Evolutionary conservation across 1,140 invertebrate species (phyloP).

Genomic region (Anastatus disparis): DNA sequence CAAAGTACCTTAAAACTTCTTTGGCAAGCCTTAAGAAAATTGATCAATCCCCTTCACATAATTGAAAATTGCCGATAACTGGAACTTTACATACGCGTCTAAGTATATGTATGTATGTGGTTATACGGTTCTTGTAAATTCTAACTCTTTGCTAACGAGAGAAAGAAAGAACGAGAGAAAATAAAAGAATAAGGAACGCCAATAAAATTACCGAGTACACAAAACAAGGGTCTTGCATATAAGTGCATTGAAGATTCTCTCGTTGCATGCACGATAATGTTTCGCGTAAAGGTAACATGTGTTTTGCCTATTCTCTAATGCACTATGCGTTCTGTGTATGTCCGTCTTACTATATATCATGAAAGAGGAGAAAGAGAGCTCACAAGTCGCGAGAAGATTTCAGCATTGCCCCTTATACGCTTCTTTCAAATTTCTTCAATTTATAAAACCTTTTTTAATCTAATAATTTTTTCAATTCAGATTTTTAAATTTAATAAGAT

Average conservation of each 20-base stretch:
- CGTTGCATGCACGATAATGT: not conserved
- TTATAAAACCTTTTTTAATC: too few relatives aligned
- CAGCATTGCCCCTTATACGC: too few relatives aligned
- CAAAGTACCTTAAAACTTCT: not conserved
- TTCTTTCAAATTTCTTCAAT: too few relatives aligned
- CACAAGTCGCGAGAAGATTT: too few relatives aligned
- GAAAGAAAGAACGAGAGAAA: not conserved
- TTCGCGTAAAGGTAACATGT: slow-evolving; percentile 14
- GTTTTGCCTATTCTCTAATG: not conserved
- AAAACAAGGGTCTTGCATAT: not conserved
- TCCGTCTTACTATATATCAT: too few relatives aligned
- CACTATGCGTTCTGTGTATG: too few relatives aligned
- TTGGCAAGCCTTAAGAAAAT: slow-evolving; percentile 31
- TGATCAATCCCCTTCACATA: slow-evolving; percentile 28
- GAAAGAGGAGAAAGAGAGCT: too few relatives aligned
- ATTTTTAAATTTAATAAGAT: too few relatives aligned
- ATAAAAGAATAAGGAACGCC: not conserved
- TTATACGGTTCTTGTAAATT: not conserved
- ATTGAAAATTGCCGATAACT: slow-evolving; percentile 29
- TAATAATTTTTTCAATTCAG: too few relatives aligned
- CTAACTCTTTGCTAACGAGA: not conserved
- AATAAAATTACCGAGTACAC: slow-evolving; percentile 34
- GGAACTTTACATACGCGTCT: slow-evolving; percentile 25
- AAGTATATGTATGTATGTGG: too few relatives aligned
- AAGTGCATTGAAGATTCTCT: not conserved